Evolutionary conservation across 2,113 vertebrate genomes (phyloP).

Genomic region (Pomatostomus ruficeps): DNA sequence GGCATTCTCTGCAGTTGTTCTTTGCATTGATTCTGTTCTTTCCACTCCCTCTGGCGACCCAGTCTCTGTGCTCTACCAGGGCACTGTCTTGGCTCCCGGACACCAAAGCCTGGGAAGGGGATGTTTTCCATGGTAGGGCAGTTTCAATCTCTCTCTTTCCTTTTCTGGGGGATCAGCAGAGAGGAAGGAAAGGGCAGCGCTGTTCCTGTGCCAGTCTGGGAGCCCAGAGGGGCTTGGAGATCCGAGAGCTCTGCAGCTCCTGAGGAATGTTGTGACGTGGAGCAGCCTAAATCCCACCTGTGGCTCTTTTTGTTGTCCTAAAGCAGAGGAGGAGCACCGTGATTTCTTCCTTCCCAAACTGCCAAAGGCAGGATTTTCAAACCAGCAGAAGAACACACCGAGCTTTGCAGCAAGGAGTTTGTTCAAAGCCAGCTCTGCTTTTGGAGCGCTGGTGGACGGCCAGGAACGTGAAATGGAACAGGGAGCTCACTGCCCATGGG

Average conservation of each 20-base stretch:
- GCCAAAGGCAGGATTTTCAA: neutral
- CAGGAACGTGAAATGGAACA: neutral
- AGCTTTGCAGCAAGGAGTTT: neutral
- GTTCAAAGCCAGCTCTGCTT: neutral
- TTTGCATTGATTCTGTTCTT: neutral
- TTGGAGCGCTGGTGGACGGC: neutral
- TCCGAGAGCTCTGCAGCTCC: neutral
- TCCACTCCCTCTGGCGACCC: neutral
- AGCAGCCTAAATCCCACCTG: neutral
- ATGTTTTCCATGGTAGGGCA: neutral
- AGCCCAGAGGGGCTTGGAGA: neutral
- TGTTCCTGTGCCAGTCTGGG: neutral
- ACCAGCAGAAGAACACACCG: neutral
- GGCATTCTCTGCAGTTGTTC: neutral
- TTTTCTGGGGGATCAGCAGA: neutral
- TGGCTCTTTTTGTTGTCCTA: neutral
- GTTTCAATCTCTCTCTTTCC: neutral
- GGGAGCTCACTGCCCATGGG: neutral
- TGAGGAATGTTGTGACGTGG: accelerated
- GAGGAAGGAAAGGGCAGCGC: neutral
- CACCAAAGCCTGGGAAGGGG: neutral
- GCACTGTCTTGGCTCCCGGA: neutral
- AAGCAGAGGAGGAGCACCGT: neutral
- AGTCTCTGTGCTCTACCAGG: neutral
- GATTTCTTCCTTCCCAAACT: neutral